Percentiles rank a stretch among this genome's conserved stretches.
Evolutionary conservation across 2,113 vertebrate species (phyloP).

Genomic region (Coptodon bakossiorum): DNA sequence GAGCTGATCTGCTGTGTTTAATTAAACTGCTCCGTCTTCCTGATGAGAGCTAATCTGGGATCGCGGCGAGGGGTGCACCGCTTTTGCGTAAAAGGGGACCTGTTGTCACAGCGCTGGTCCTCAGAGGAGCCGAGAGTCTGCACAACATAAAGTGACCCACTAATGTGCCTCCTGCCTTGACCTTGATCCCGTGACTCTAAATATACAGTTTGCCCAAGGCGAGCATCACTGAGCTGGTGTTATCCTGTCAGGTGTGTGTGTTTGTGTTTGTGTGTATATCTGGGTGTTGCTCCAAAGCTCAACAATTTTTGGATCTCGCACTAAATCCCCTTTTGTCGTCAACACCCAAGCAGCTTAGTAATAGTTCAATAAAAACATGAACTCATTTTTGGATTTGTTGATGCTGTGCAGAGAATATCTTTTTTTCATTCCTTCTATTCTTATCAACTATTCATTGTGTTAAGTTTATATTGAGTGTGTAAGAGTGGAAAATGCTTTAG

Average conservation of each 20-base stretch:
- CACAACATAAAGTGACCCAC: background rate
- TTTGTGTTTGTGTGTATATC: background rate
- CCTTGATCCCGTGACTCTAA: constrained; percentile 50
- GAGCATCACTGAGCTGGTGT: background rate
- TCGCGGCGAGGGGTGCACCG: background rate
- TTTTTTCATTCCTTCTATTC: constrained; percentile 9
- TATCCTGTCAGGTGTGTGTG: constrained; percentile 32
- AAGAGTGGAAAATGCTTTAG: background rate
- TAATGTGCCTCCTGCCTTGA: constrained; percentile 18
- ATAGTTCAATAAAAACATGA: background rate
- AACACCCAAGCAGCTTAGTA: constrained; percentile 3
- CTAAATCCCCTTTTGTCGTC: constrained; percentile 5
- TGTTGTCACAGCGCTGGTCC: constrained; percentile 42
- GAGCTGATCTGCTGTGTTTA: constrained; percentile 49
- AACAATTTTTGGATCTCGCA: constrained; percentile 8
- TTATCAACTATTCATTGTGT: constrained; percentile 6
- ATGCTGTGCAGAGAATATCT: background rate
- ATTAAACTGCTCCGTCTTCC: constrained; percentile 51
- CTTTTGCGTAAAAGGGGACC: constrained; percentile 21
- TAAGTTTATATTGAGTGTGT: background rate
- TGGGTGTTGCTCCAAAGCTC: background rate
- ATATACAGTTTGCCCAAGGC: background rate
- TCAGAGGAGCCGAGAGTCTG: constrained; percentile 1
- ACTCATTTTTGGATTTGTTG: constrained; percentile 13
- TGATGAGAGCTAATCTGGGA: constrained; percentile 48